Evolutionary conservation across 1,140 invertebrate genomes (phyloP).

Genomic region (Trissolcus basalis): DNA sequence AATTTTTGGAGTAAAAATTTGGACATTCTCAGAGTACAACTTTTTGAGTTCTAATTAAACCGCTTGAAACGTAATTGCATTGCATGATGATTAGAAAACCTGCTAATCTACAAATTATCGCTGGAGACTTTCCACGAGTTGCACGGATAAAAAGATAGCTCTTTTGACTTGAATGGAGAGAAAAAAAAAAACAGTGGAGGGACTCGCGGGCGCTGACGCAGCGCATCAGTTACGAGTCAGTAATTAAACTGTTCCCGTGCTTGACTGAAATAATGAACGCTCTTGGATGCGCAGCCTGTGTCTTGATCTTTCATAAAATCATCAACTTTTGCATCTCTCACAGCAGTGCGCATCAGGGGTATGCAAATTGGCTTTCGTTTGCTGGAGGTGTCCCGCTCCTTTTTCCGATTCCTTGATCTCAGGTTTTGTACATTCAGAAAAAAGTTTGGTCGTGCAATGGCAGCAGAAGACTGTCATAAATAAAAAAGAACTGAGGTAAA

Average conservation of each 20-base stretch:
- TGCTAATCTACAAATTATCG: conserved; percentile 21
- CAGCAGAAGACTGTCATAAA: too few relatives aligned
- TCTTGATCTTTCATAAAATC: conserved; percentile 46
- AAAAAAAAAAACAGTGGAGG: conserved; percentile 17
- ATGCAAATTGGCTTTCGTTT: conserved; percentile 50
- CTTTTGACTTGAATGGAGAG: conserved; percentile 35
- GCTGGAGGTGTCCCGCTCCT: too few relatives aligned
- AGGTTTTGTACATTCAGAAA: too few relatives aligned
- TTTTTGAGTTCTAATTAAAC: background rate
- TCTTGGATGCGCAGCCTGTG: conserved; percentile 1
- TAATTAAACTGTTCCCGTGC: conserved; percentile 56
- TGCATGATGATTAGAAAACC: conserved; percentile 14
- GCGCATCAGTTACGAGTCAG: conserved; percentile 32
- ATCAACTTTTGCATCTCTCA: conserved; percentile 27
- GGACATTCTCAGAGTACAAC: too few relatives aligned
- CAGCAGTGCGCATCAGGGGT: conserved; percentile 1
- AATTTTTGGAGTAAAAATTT: too few relatives aligned
- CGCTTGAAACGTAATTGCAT: background rate
- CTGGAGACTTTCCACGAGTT: conserved; percentile 1
- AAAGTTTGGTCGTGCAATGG: too few relatives aligned
- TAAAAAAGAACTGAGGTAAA: too few relatives aligned
- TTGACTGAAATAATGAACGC: conserved; percentile 54
- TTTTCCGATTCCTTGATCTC: too few relatives aligned
- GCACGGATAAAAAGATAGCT: conserved; percentile 10
- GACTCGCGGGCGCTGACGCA: background rate